phyloP scores from a whole-genome alignment of 1,140 invertebrate species.

The Calosoma granatense region DNA sequence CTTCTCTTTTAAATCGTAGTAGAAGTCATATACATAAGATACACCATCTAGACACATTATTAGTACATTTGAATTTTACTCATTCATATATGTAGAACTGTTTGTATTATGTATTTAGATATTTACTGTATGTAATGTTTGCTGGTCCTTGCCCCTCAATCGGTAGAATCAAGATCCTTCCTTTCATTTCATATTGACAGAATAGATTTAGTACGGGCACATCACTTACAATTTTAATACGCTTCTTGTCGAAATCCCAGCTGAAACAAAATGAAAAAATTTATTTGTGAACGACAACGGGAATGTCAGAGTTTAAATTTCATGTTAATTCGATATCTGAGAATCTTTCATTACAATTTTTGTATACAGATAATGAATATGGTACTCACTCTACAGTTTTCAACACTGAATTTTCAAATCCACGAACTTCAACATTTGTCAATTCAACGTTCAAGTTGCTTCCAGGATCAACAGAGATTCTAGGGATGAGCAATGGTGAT shows the following conservation, averaged over 20 bases:
- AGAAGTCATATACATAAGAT: conserved; percentile 15
- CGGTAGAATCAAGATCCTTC: conserved; percentile 34
- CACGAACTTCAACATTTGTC: conserved; percentile 12
- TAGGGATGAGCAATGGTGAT: conserved; percentile 32
- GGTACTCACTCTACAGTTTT: conserved; percentile 13
- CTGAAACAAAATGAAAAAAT: conserved; percentile 10
- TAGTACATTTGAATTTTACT: conserved; percentile 12
- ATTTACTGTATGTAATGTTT: conserved; percentile 35
- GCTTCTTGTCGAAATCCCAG: background rate
- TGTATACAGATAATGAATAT: too few species aligned
- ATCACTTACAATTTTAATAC: conserved; percentile 32
- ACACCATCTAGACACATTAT: conserved; percentile 16
- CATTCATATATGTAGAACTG: background rate
- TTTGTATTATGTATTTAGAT: background rate
- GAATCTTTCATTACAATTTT: too few species aligned
- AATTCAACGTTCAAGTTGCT: conserved; percentile 12
- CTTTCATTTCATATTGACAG: too few species aligned
- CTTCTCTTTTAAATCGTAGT: conserved; percentile 13
- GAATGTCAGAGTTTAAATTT: too few species aligned
- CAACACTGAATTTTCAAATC: conserved; percentile 11
- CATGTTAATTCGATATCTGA: too few species aligned
- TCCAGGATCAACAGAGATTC: conserved; percentile 31
- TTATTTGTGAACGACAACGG: background rate
- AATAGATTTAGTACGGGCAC: conserved; percentile 31
- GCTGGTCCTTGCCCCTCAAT: conserved; percentile 33